Conservation (phyloP, 2,113 vertebrate genomes). For the Elanus axillaris region DNA sequence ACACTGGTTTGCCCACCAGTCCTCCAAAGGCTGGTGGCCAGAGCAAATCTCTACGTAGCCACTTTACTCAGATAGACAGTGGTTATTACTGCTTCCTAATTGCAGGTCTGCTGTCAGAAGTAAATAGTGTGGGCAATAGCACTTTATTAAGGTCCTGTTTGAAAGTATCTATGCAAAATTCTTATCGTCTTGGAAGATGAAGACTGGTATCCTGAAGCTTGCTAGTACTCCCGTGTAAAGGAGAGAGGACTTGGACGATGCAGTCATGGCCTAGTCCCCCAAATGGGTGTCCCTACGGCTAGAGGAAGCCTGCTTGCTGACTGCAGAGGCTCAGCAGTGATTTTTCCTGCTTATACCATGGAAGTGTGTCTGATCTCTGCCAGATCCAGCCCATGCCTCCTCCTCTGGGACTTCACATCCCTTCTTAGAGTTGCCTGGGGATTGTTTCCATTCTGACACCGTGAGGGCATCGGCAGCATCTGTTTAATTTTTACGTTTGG, state of each 20-base stretch:
- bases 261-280: background rate
- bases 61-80: background rate
- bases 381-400: background rate
- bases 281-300: background rate
- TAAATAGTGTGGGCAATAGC: background rate
- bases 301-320: background rate
- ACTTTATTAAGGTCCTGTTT: background rate
- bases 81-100: background rate
- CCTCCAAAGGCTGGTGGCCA: background rate
- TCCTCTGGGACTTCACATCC: background rate
- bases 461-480: background rate
- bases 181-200: background rate
- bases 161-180: background rate
- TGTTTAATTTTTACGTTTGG: background rate
- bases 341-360: background rate
- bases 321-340: background rate
- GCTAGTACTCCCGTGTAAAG: background rate
- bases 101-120: background rate
- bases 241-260: background rate
- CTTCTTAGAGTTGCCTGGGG: background rate
- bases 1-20: background rate
- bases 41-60: background rate
- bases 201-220: background rate
- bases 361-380: background rate
- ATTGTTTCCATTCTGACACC: background rate